Evolutionary conservation across 2,113 vertebrate species (phyloP).

Genomic region (Cricetomys ansorgei): DNA sequence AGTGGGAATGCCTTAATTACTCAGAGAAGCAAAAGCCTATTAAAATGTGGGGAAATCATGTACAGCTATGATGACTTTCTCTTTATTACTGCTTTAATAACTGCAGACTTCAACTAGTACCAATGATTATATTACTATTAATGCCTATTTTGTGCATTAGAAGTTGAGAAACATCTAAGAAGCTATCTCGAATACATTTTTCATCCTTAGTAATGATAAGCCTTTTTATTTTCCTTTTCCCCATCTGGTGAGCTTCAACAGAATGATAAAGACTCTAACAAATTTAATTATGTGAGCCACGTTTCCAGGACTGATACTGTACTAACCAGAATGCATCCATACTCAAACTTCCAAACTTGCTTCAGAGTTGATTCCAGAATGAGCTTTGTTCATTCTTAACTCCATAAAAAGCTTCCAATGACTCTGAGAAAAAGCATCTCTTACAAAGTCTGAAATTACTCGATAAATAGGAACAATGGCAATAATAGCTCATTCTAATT

Average conservation of each 20-base stretch:
- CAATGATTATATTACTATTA: slow-evolving; percentile 73
- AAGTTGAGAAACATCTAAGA: slow-evolving; percentile 68
- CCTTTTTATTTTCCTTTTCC: slow-evolving; percentile 61
- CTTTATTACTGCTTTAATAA: slow-evolving; percentile 75
- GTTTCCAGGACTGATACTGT: slow-evolving; percentile 26
- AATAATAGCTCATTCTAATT: background rate
- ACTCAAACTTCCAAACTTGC: background rate
- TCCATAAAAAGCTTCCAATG: slow-evolving; percentile 10
- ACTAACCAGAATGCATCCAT: background rate
- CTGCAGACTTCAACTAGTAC: slow-evolving; percentile 61
- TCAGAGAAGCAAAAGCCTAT: background rate
- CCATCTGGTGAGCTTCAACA: background rate
- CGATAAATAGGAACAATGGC: background rate
- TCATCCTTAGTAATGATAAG: slow-evolving; percentile 58
- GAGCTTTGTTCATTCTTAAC: slow-evolving; percentile 22
- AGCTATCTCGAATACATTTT: slow-evolving; percentile 10
- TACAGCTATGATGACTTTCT: slow-evolving; percentile 59
- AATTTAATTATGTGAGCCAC: slow-evolving; percentile 32
- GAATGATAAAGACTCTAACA: slow-evolving; percentile 46
- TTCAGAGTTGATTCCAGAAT: slow-evolving; percentile 23
- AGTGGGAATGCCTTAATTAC: background rate
- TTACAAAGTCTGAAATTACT: background rate
- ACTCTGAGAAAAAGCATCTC: background rate
- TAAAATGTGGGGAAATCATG: slow-evolving; percentile 54
- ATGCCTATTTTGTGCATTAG: slow-evolving; percentile 68